These are phyloP conservation scores for Phaenicophaeus curvirostris DNA, from an alignment of 2,797 vertebrate genomes.

Conservation along the genomic window DNA sequence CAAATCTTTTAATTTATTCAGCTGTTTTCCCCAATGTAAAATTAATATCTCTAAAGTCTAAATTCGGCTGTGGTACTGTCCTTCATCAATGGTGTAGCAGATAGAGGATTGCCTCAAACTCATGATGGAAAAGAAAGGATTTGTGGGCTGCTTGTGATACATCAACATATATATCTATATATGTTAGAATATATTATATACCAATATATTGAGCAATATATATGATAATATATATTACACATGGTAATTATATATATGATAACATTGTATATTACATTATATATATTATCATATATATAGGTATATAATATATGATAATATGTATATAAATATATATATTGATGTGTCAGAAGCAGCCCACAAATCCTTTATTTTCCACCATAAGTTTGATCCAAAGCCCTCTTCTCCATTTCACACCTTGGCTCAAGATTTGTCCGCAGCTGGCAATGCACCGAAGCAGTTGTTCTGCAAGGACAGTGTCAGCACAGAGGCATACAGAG, in stretches of 20 bases:
- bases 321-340: no score
- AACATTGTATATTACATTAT: no score
- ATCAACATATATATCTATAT: background rate
- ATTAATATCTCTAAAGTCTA: background rate
- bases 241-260: no score
- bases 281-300: no score
- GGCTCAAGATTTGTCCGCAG: background rate
- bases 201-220: no score
- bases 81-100: background rate
- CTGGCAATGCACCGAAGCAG: background rate
- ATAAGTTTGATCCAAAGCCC: background rate
- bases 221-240: no score
- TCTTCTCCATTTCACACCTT: background rate
- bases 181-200: no score
- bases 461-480: background rate
- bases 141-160: background rate
- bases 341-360: no score
- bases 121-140: background rate
- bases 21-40: background rate
- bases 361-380: no score
- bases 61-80: rapidly evolving
- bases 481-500: background rate
- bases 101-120: background rate
- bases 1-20: background rate
- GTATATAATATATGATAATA: no score